phyloP scores from a whole-genome alignment of 1,140 invertebrate genomes.

The Tribolium madens region DNA sequence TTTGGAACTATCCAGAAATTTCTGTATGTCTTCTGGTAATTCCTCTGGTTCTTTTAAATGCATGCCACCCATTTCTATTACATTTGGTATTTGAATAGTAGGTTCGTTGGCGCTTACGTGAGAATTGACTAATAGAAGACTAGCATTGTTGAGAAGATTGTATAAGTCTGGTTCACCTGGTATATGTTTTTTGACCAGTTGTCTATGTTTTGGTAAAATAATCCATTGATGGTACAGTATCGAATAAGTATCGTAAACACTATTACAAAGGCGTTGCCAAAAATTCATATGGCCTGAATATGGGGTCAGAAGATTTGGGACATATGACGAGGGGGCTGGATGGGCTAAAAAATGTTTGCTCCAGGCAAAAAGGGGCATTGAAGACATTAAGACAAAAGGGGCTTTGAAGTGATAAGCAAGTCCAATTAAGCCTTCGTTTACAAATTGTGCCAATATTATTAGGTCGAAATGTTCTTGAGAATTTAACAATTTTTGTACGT shows the following conservation, averaged over 20 bases:
- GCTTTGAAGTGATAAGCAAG: conserved; percentile 64
- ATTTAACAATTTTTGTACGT: conserved; percentile 52
- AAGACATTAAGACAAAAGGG: conserved; percentile 64
- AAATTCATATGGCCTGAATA: conserved; percentile 52
- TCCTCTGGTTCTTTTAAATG: conserved; percentile 48
- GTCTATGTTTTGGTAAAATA: conserved; percentile 15
- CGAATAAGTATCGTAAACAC: conserved; percentile 5
- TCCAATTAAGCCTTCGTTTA: conserved; percentile 66
- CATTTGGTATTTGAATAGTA: conserved; percentile 28
- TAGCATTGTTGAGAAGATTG: conserved; percentile 52
- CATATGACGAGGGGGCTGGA: conserved; percentile 62
- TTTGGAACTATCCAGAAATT: conserved; percentile 66
- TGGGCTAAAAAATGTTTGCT: conserved; percentile 60
- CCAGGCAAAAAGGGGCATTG: conserved; percentile 56
- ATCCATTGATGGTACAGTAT: conserved; percentile 12
- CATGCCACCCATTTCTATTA: conserved; percentile 52
- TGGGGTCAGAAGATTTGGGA: conserved; percentile 58
- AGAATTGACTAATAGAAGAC: conserved; percentile 51
- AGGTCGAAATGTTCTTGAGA: conserved; percentile 66
- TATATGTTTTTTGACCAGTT: conserved; percentile 50
- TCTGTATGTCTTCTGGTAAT: conserved; percentile 57
- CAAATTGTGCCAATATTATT: conserved; percentile 66
- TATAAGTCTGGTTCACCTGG: conserved; percentile 47
- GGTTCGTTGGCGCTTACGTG: conserved; percentile 47
- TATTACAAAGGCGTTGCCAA: conserved; percentile 49